Conservation (phyloP, 2,888 invertebrate species). For the Epirrhoe tristata region DNA sequence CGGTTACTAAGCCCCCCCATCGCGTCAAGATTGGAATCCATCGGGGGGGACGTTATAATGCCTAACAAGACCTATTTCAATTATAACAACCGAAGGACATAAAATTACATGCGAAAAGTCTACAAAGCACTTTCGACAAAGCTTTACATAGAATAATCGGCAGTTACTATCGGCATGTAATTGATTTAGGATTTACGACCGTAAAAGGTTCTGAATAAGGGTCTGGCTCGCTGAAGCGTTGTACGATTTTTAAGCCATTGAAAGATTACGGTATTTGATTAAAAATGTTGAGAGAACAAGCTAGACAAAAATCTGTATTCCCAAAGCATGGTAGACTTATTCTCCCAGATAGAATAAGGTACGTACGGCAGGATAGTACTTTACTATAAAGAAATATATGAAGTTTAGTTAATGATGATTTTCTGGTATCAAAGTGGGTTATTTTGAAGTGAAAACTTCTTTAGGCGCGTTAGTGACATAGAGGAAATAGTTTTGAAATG, state of each 20-base stretch:
- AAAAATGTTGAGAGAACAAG: not conserved
- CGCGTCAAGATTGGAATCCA: too few relatives aligned
- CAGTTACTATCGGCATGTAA: constrained; percentile 22
- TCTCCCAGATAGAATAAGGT: too few relatives aligned
- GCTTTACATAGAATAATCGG: constrained; percentile 18
- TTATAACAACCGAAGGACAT: constrained; percentile 4
- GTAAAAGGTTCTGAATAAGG: constrained; percentile 24
- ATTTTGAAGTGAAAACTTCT: too few relatives aligned
- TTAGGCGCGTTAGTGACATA: too few relatives aligned
- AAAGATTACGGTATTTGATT: not conserved
- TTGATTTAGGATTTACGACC: constrained; percentile 32
- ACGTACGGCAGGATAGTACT: too few relatives aligned
- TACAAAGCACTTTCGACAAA: constrained; percentile 21
- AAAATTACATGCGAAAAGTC: constrained; percentile 17
- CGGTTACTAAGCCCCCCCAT: too few relatives aligned
- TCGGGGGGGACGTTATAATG: not conserved
- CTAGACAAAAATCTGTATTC: too few relatives aligned
- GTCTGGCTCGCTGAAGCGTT: constrained; percentile 16
- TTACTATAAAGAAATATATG: too few relatives aligned
- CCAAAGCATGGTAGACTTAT: too few relatives aligned
- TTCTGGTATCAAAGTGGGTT: too few relatives aligned
- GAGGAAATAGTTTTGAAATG: too few relatives aligned
- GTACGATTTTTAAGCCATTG: not conserved
- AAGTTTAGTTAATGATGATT: too few relatives aligned
- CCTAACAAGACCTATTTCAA: not conserved